Evolutionary conservation across 1,140 invertebrate species (phyloP).

Genomic region (Euwallacea fornicatus): DNA sequence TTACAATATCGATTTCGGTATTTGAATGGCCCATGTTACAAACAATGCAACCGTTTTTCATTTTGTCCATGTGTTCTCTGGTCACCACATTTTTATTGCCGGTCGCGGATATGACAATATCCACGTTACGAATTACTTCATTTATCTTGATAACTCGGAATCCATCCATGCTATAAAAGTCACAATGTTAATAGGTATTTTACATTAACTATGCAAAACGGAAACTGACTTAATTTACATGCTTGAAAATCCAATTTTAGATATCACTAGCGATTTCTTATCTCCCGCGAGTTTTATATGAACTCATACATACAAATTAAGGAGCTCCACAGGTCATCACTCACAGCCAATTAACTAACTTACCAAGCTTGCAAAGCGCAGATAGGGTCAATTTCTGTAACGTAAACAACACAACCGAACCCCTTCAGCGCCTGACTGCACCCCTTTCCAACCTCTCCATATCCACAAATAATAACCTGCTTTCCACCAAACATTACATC

Average conservation of each 20-base stretch:
- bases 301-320: neutral
- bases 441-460: constrained; percentile 97
- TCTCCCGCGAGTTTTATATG: neutral
- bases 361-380: constrained; percentile 95
- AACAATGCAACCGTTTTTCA: constrained; percentile 95
- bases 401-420: constrained; percentile 90
- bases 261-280: neutral
- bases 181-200: constrained; percentile 13
- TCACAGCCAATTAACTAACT: neutral
- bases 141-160: constrained; percentile 93
- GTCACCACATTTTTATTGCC: constrained; percentile 97
- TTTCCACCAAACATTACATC: constrained; percentile 99
- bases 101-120: constrained; percentile 94
- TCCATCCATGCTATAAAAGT: constrained; percentile 86
- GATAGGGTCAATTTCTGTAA: constrained; percentile 98
- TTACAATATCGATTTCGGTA: constrained; percentile 95
- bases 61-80: constrained; percentile 93
- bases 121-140: constrained; percentile 91
- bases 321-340: neutral
- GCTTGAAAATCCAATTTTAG: neutral
- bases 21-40: constrained; percentile 99
- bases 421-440: constrained; percentile 95
- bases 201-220: neutral
- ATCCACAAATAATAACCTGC: constrained; percentile 94
- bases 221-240: neutral